phyloP scores from a whole-genome alignment of 2,888 invertebrate genomes.

The Drosophila paracracens region DNA sequence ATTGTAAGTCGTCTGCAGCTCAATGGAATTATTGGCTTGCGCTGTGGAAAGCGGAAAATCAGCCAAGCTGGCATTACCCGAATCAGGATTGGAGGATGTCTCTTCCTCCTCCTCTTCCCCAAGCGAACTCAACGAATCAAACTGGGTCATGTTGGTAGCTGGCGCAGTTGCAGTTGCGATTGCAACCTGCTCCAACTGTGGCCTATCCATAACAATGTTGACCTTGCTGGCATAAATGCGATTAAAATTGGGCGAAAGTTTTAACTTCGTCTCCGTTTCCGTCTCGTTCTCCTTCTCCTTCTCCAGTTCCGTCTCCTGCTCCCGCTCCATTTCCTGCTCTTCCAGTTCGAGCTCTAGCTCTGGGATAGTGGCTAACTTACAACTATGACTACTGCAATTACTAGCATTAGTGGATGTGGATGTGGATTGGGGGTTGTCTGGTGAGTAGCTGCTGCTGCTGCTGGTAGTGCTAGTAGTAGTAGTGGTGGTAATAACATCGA shows the following conservation, averaged over 20 bases:
- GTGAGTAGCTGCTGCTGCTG: constrained; percentile 16
- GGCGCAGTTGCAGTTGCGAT: constrained; percentile 19
- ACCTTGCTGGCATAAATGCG: constrained; percentile 82
- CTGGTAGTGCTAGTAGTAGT: constrained; percentile 24
- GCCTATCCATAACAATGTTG: constrained; percentile 74
- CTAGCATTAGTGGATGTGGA: constrained; percentile 66
- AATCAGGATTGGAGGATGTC: constrained; percentile 83
- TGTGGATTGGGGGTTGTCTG: constrained; percentile 29
- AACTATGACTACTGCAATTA: constrained; percentile 75
- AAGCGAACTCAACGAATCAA: constrained; percentile 81
- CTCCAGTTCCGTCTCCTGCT: constrained; percentile 17
- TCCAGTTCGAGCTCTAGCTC: constrained; percentile 53
- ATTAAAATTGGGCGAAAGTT: constrained; percentile 79
- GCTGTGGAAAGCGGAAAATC: constrained; percentile 77
- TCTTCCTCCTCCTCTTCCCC: constrained; percentile 55
- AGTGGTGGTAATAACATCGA: constrained; percentile 61
- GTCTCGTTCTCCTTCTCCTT: constrained; percentile 16
- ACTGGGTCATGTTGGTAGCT: constrained; percentile 51
- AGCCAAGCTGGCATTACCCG: constrained; percentile 84
- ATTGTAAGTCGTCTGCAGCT: constrained; percentile 79
- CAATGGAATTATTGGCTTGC: constrained; percentile 75
- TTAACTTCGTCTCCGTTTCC: constrained; percentile 43
- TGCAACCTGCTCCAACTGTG: constrained; percentile 10
- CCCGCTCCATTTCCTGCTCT: constrained; percentile 35
- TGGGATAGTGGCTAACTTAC: constrained; percentile 82